Percentiles rank a stretch among this genome's conserved stretches.
These are phyloP conservation scores for Trissolcus brochymenae DNA, from an alignment of 2,888 invertebrate genomes.

Conservation along the genomic window DNA sequence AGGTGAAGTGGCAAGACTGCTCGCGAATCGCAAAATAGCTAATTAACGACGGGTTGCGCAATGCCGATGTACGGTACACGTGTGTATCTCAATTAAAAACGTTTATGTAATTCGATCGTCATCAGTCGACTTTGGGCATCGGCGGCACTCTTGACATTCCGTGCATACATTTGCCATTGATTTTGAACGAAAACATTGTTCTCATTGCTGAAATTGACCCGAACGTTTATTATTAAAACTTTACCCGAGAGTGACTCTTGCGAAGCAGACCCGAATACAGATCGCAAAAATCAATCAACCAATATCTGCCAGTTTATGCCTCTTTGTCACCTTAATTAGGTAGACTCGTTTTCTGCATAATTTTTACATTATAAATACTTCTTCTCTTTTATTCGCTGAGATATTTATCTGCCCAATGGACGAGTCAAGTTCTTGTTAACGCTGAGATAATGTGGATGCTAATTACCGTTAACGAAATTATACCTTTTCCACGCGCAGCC, in stretches of 20 bases:
- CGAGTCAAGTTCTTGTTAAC: constrained; percentile 47
- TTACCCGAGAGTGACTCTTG: constrained; percentile 6
- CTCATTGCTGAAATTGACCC: constrained; percentile 7
- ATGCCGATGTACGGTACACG: constrained; percentile 58
- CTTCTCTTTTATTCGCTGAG: constrained; percentile 41
- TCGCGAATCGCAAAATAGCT: constrained; percentile 51
- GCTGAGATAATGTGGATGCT: constrained; percentile 52
- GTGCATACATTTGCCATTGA: constrained; percentile 25
- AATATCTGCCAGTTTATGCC: constrained; percentile 44
- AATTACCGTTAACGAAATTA: constrained; percentile 53
- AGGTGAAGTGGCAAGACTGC: constrained; percentile 31
- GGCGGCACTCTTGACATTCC: constrained; percentile 25
- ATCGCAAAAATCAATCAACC: constrained; percentile 42
- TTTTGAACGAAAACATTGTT: constrained; percentile 25
- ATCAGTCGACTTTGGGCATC: constrained; percentile 20
- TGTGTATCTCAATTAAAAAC: constrained; percentile 62
- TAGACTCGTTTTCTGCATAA: constrained; percentile 55
- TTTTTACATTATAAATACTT: constrained; percentile 56
- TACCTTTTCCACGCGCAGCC: constrained; percentile 26
- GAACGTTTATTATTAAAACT: constrained; percentile 26
- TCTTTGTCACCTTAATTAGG: constrained; percentile 56
- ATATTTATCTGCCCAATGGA: constrained; percentile 48
- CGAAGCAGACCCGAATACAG: constrained; percentile 24
- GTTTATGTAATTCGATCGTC: constrained; percentile 48
- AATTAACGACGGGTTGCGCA: constrained; percentile 57